Evolutionary conservation across 2,888 invertebrate genomes (phyloP).

Genomic region (Digitonthophagus gazella): DNA sequence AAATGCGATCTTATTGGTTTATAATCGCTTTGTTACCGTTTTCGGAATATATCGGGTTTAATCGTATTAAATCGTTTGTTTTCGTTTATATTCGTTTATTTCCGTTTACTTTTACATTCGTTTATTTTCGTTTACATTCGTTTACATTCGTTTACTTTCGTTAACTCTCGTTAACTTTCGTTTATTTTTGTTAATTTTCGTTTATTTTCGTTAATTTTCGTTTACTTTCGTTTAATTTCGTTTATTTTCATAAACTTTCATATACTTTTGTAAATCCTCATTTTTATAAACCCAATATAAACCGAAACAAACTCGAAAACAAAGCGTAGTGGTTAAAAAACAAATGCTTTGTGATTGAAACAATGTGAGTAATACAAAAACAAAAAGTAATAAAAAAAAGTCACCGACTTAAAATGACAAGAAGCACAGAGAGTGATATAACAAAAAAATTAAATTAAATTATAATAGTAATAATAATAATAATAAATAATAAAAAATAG

Average conservation of each 20-base stretch:
- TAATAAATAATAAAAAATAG: constrained; percentile 7
- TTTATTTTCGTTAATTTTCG: not conserved
- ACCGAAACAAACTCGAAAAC: no score
- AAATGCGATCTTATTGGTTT: not conserved
- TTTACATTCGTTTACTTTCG: no score
- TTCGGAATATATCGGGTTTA: no score
- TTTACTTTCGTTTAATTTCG: not conserved
- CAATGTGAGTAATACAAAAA: not conserved
- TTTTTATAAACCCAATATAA: no score
- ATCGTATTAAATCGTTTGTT: no score
- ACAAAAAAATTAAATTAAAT: constrained; percentile 1
- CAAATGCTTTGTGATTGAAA: no score
- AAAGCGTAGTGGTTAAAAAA: no score
- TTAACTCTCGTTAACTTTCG: no score
- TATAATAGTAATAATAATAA: constrained; percentile 8
- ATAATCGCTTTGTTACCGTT: no score
- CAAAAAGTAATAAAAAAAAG: not conserved
- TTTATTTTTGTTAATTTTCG: no score
- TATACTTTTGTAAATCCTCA: no score
- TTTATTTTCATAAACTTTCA: not conserved
- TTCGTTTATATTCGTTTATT: not conserved
- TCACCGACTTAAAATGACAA: not conserved
- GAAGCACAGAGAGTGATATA: not conserved
- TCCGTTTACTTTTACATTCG: not conserved
- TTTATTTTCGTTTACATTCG: not conserved